phyloP scores from a whole-genome alignment of 2,797 vertebrate species.

The Rhabdophis nuchalis region DNA sequence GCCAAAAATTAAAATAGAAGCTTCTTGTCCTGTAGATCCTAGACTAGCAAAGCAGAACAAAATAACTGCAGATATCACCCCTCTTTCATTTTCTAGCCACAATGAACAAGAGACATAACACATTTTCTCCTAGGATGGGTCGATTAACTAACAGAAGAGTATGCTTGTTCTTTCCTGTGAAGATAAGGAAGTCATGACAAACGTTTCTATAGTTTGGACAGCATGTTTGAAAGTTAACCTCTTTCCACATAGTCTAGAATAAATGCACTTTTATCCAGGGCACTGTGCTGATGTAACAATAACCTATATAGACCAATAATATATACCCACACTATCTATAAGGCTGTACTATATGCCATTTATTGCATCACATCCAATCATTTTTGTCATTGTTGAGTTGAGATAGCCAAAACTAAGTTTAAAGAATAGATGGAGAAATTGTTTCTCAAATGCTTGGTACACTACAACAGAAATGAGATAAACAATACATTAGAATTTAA shows the following conservation, averaged over 20 bases:
- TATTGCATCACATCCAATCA: background rate
- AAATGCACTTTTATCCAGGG: background rate
- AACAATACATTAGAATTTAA: background rate
- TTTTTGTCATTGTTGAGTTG: background rate
- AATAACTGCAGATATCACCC: background rate
- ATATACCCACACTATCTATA: background rate
- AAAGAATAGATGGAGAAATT: background rate
- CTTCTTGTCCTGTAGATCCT: background rate
- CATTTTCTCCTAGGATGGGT: background rate
- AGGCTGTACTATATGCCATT: background rate
- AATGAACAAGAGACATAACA: background rate
- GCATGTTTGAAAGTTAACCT: background rate
- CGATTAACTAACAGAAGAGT: background rate
- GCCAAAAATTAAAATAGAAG: background rate
- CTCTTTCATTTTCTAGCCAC: background rate
- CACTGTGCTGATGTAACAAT: background rate
- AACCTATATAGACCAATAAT: background rate
- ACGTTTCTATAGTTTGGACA: background rate
- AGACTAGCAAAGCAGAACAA: background rate
- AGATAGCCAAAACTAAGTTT: background rate
- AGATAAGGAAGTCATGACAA: background rate
- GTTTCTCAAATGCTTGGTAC: background rate
- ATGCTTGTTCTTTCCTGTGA: background rate
- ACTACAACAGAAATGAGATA: background rate
- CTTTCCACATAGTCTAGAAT: background rate